Conservation (phyloP, 2,888 invertebrate species). For the Alloplasta piceator region DNA sequence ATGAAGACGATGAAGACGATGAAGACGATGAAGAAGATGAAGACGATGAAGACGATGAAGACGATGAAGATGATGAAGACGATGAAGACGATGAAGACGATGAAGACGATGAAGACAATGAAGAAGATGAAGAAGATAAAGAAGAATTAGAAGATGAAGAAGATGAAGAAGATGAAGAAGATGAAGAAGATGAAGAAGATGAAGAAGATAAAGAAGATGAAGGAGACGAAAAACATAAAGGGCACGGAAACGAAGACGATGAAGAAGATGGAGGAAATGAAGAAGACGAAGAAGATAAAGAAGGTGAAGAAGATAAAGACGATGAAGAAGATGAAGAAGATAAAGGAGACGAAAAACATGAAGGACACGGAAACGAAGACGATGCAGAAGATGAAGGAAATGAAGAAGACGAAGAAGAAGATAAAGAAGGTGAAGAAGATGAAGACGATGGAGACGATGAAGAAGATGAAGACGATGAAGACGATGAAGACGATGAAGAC, state of each 20-base stretch:
- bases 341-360: too few species aligned
- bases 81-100: too few species aligned
- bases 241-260: background rate
- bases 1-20: slow-evolving; percentile 24
- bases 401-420: too few species aligned
- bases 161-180: slow-evolving; percentile 18
- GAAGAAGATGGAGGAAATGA: too few species aligned
- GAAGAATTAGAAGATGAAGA: slow-evolving; percentile 26
- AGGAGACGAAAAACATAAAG: slow-evolving; percentile 29
- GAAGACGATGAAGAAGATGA: slow-evolving; percentile 8
- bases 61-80: slow-evolving; percentile 19
- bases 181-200: slow-evolving; percentile 18
- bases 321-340: slow-evolving; percentile 32
- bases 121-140: slow-evolving; percentile 11
- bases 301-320: slow-evolving; percentile 14
- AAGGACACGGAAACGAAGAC: too few species aligned
- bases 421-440: too few species aligned
- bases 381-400: too few species aligned
- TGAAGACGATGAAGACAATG: too few species aligned
- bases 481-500: too few species aligned
- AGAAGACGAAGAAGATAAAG: too few species aligned
- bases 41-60: slow-evolving; percentile 26
- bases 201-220: slow-evolving; percentile 16
- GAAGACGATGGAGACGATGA: too few species aligned
- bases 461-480: too few species aligned